Conservation (phyloP, 2,797 vertebrate species). For the Silurus aristotelis region DNA sequence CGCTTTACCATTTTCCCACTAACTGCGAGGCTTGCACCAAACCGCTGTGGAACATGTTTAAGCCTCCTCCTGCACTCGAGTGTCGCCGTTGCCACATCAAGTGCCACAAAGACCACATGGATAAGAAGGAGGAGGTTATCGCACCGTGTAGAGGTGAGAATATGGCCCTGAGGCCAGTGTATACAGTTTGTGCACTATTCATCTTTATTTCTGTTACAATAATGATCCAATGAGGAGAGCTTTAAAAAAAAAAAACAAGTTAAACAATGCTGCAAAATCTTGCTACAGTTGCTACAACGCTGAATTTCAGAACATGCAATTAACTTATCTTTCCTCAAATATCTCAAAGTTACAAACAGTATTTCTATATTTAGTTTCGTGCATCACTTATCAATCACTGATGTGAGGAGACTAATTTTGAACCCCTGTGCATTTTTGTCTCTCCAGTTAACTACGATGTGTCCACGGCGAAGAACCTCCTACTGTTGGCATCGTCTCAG, state of each 20-base stretch:
- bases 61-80: slow-evolving; percentile 85
- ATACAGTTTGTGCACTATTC: not conserved
- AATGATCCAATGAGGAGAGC: not conserved
- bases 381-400: no score
- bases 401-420: no score
- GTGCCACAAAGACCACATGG: slow-evolving; percentile 89
- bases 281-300: not conserved
- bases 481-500: slow-evolving; percentile 90
- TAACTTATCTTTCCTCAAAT: not conserved
- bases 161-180: not conserved
- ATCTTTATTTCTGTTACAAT: not conserved
- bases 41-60: slow-evolving; percentile 88
- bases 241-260: not conserved
- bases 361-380: not conserved
- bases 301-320: not conserved
- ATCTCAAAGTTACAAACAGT: not conserved
- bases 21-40: slow-evolving; percentile 90
- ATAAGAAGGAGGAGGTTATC: slow-evolving; percentile 86
- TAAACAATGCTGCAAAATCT: not conserved
- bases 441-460: slow-evolving; percentile 93
- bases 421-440: not conserved
- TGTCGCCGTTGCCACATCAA: slow-evolving; percentile 89
- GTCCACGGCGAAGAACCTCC: slow-evolving; percentile 95
- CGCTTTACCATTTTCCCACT: slow-evolving; percentile 87
- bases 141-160: slow-evolving; percentile 83